Evolutionary conservation across 2,113 vertebrate genomes (phyloP).

Genomic region (Erinaceus europaeus): DNA sequence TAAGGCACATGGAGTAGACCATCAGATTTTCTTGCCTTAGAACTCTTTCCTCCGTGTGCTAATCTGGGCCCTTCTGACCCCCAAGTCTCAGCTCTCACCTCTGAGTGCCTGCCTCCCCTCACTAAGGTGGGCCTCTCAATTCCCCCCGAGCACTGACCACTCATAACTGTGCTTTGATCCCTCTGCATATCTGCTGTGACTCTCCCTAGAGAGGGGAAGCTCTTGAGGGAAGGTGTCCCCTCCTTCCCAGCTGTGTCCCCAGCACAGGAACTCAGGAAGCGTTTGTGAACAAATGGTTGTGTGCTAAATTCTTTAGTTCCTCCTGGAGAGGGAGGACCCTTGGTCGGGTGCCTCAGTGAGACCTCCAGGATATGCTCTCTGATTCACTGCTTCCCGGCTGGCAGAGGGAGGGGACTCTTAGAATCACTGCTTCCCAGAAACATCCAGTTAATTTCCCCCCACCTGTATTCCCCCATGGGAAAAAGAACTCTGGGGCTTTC

Average conservation of each 20-base stretch:
- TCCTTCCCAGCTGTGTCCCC: not conserved
- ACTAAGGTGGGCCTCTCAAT: not conserved
- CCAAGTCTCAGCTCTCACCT: not conserved
- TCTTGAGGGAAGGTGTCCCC: not conserved
- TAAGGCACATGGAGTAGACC: too few species aligned
- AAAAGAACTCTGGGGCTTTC: slow-evolving; percentile 30
- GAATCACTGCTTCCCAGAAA: slow-evolving; percentile 25
- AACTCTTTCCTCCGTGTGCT: rapidly evolving
- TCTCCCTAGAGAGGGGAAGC: too few species aligned
- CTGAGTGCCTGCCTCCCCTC: not conserved
- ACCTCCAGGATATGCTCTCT: not conserved
- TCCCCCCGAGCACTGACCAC: not conserved
- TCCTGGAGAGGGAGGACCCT: too few species aligned
- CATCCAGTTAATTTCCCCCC: not conserved
- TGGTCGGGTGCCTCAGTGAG: rapidly evolving
- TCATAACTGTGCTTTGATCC: not conserved
- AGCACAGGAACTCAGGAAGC: rapidly evolving
- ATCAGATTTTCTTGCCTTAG: not conserved
- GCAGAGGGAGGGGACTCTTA: not conserved
- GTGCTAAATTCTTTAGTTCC: not conserved
- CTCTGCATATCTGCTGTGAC: not conserved
- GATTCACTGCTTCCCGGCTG: slow-evolving; percentile 4
- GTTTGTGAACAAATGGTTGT: not conserved
- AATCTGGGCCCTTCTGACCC: not conserved
- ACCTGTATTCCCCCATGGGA: not conserved